Evolutionary conservation across 2,113 vertebrate species (phyloP).

Genomic region (Fukomys damarensis): DNA sequence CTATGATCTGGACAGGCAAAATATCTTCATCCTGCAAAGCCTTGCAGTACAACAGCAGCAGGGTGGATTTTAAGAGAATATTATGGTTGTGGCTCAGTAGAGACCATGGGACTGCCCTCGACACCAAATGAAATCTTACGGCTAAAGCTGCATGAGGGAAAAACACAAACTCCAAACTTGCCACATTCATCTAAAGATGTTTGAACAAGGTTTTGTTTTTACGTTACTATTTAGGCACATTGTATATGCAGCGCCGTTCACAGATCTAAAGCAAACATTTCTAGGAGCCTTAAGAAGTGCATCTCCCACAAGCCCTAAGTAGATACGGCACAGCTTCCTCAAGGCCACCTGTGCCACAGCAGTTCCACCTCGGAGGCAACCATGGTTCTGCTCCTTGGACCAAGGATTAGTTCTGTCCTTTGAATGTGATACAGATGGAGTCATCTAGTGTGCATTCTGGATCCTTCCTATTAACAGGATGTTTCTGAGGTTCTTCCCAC

Average conservation of each 20-base stretch:
- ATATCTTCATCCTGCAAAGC: slow-evolving; percentile 18
- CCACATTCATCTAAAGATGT: not conserved
- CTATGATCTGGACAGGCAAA: not conserved
- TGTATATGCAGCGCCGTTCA: not conserved
- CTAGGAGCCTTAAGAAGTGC: not conserved
- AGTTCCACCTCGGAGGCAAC: not conserved
- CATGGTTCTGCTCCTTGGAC: not conserved
- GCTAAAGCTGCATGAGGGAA: not conserved
- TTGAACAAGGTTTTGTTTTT: not conserved
- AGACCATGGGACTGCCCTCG: not conserved
- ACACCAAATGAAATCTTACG: not conserved
- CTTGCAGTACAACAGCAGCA: not conserved
- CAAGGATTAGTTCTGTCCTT: not conserved
- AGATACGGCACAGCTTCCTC: not conserved
- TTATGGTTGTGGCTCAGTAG: not conserved
- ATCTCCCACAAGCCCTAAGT: not conserved
- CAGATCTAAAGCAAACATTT: not conserved
- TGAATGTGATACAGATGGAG: not conserved
- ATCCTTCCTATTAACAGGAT: not conserved
- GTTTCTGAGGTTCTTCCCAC: not conserved
- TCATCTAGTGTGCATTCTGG: too few relatives aligned
- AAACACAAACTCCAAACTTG: not conserved
- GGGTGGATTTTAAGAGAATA: not conserved
- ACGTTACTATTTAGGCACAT: not conserved
- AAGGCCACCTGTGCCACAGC: accelerated